Evolutionary conservation across 2,113 vertebrate genomes (phyloP).

Genomic region (Prionailurus bengalensis): DNA sequence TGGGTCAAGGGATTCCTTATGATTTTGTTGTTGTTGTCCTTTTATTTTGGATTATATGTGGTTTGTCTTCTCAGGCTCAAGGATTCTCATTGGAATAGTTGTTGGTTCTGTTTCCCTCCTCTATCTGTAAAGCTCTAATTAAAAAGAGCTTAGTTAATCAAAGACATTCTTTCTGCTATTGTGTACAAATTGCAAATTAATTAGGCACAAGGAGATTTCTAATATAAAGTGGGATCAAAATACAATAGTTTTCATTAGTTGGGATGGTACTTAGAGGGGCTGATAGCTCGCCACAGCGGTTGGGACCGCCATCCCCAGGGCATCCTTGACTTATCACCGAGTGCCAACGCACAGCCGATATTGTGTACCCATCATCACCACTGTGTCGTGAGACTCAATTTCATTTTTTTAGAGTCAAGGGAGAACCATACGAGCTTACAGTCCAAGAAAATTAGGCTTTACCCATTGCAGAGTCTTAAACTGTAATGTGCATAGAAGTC

Average conservation of each 20-base stretch:
- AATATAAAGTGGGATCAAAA: background rate
- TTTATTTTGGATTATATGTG: background rate
- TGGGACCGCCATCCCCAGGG: background rate
- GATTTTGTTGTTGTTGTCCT: background rate
- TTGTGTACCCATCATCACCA: background rate
- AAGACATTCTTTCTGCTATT: background rate
- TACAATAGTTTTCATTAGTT: background rate
- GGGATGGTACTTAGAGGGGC: background rate
- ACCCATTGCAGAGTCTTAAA: no score
- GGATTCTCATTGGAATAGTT: fast-evolving
- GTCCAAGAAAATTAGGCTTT: background rate
- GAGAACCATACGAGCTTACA: fast-evolving
- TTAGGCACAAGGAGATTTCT: background rate
- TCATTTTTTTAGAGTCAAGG: background rate
- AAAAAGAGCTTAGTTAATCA: background rate
- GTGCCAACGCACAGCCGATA: fast-evolving
- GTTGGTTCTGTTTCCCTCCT: background rate
- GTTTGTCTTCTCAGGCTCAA: background rate
- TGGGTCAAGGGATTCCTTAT: background rate
- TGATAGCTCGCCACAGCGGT: fast-evolving
- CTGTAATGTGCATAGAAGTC: fast-evolving
- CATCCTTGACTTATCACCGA: fast-evolving
- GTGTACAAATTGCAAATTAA: background rate
- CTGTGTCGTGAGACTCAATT: fast-evolving
- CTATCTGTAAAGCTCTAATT: background rate